Percentiles rank a stretch among this genome's conserved stretches.
phyloP scores from a whole-genome alignment of 2,888 invertebrate genomes.

The Hirtodrosophila duncani region DNA sequence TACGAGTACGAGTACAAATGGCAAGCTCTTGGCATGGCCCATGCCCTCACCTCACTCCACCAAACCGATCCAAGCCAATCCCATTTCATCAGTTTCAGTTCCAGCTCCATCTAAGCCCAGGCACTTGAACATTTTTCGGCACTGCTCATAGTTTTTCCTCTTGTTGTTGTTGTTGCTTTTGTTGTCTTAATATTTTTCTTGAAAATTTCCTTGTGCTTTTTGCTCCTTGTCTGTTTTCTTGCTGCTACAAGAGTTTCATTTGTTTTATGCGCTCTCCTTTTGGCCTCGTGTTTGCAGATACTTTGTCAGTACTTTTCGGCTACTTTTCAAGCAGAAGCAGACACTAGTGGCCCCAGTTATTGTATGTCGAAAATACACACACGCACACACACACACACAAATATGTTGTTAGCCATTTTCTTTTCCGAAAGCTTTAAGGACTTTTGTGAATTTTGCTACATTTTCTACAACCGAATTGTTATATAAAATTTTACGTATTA shows the following conservation, averaged over 20 bases:
- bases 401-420: too few relatives aligned
- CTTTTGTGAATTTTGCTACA: too few relatives aligned
- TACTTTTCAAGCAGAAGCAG: conserved; percentile 63
- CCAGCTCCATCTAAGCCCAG: conserved; percentile 43
- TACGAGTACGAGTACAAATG: conserved; percentile 72
- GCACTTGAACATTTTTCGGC: conserved; percentile 52
- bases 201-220: conserved; percentile 70
- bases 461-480: too few relatives aligned
- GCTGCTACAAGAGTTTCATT: conserved; percentile 69
- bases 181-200: conserved; percentile 70
- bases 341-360: conserved; percentile 65
- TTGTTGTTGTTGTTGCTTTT: conserved; percentile 33
- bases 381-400: conserved; percentile 2
- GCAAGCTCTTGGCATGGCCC: conserved; percentile 24
- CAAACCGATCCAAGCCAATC: conserved; percentile 5
- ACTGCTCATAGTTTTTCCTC: background rate
- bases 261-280: conserved; percentile 68
- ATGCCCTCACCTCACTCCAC: background rate
- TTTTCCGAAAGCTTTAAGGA: too few relatives aligned
- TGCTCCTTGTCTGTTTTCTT: background rate
- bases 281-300: conserved; percentile 71
- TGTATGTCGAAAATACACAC: conserved; percentile 69
- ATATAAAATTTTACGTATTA: too few relatives aligned
- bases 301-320: conserved; percentile 72
- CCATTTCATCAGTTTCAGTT: conserved; percentile 25